These are phyloP conservation scores for Anarhynchus alexandrinus DNA, from an alignment of 2,113 vertebrate species.

Conservation along the genomic window DNA sequence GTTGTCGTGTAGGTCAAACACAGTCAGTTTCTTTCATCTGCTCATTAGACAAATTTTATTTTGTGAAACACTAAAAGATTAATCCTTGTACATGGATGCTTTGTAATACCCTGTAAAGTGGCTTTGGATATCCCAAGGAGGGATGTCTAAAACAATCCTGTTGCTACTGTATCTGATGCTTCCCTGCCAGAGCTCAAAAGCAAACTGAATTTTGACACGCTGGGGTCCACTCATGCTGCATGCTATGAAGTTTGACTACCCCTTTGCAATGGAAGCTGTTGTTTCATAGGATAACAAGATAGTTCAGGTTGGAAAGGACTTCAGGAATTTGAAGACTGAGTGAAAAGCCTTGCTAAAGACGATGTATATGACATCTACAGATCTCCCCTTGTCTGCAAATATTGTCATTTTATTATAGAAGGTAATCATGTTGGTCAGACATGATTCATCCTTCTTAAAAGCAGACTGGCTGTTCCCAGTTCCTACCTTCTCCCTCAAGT, in stretches of 20 bases:
- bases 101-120: neutral
- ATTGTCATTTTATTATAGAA: neutral
- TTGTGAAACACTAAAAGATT: neutral
- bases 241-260: neutral
- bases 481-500: neutral
- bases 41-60: neutral
- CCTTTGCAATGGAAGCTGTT: neutral
- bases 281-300: neutral
- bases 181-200: neutral
- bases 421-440: neutral
- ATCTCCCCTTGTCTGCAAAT: neutral
- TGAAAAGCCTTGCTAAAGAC: neutral
- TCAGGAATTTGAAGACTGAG: neutral
- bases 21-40: conserved; percentile 5
- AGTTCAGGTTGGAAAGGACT: neutral
- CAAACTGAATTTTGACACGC: neutral
- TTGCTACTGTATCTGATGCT: neutral
- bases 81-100: neutral
- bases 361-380: neutral
- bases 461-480: neutral
- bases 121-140: neutral
- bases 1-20: conserved; percentile 18
- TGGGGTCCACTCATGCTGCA: neutral
- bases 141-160: neutral
- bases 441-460: neutral